These are phyloP conservation scores for Uropetala carovei DNA, from an alignment of 2,888 invertebrate species.

Conservation along the genomic window DNA sequence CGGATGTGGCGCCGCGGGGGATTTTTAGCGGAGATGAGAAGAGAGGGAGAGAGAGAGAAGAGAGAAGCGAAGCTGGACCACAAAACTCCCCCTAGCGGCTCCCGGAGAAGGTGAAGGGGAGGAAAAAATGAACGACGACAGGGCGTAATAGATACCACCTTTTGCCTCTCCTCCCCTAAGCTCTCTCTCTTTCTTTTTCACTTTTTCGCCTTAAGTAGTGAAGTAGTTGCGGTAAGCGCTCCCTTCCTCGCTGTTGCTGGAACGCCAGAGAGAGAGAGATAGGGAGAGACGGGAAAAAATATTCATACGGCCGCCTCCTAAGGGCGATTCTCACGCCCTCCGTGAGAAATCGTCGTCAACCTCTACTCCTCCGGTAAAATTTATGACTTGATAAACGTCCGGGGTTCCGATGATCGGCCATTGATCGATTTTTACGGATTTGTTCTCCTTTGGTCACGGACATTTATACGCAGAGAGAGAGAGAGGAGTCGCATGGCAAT, in stretches of 20 bases:
- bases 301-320: background rate
- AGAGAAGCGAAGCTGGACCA: background rate
- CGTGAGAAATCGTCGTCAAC: background rate
- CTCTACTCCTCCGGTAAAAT: background rate
- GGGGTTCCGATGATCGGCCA: background rate
- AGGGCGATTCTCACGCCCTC: background rate
- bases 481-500: too few species aligned
- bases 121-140: background rate
- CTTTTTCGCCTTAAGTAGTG: background rate
- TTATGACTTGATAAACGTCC: slow-evolving; percentile 7
- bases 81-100: background rate
- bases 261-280: too few species aligned
- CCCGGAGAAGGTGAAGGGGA: background rate
- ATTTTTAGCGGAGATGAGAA: background rate
- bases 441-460: background rate
- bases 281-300: background rate
- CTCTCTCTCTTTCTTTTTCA: background rate
- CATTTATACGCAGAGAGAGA: background rate
- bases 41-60: background rate
- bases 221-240: background rate
- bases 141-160: background rate
- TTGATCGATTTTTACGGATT: slow-evolving; percentile 10
- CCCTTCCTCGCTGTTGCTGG: background rate
- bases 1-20: slow-evolving; percentile 44
- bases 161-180: background rate